Evolutionary conservation across 2,113 vertebrate genomes (phyloP), one percentile per base, ranked within the genome.

Genomic region (Talpa occidentalis): DNA sequence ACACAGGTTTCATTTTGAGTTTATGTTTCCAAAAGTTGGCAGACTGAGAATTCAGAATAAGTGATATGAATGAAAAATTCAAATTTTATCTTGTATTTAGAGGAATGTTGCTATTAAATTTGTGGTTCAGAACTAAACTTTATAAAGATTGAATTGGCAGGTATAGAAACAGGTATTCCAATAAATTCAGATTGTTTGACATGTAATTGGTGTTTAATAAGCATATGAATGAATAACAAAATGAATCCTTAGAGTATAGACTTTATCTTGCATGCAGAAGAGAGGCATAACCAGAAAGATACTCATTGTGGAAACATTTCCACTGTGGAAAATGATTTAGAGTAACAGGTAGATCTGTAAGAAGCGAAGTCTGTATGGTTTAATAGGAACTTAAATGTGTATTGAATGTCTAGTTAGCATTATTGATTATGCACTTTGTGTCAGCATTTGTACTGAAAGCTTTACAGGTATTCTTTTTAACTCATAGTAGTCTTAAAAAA

Each of bases 81-180:
- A 74, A 67, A 83, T 94, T 87, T 92, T 92, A 49, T 59, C 22
- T 91, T 91, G 2, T 79, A 72, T 94, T 92, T 84, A 90, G 26
- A 92, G 30, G 30, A 84, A 40, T 77, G 21, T 88, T 83, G 37
- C n/a, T 74, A 15, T 88, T 64, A 80, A 90, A 59, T 74, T 19
- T 76, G 12, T 88, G 60, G 14, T 42, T 92, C 90, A 74, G 66
- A 84, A 90, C 62, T 74, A 88, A 62, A 52, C 49, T 52, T 88
- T 88, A 69, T 35, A 42, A 10, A 81, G 84, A 80, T 26, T 88
- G 70, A 84, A 64, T 67, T 94, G 69, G 26, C 85, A 52, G 81
- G 42, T 85, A 40, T 56, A 73, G 42, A 93, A 79, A 44, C 19
- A 77, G 83, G 32, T 35, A 85, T 93, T 84, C 54, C 62, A 67